A percentile compares a stretch with the other conserved stretches of the same genome.
These are phyloP conservation scores for Lasius fuliginosus DNA, from an alignment of 2,888 invertebrate species.

Conservation along the genomic window DNA sequence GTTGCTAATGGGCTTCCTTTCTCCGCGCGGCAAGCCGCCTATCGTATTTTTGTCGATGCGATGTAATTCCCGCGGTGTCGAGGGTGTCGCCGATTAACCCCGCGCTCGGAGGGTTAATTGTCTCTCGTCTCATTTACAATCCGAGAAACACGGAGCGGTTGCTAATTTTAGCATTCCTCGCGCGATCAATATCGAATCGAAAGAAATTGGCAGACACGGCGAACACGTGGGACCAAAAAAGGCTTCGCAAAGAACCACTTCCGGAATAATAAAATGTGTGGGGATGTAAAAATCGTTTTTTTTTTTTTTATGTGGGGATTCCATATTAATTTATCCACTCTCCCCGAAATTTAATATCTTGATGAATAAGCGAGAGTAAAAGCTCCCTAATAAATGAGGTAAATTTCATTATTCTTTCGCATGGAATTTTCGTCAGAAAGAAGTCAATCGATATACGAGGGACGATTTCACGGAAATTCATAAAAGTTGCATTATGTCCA, in stretches of 20 bases:
- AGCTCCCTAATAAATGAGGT: neutral
- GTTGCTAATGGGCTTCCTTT: constrained; percentile 82
- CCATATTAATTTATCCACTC: neutral
- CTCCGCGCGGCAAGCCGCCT: constrained; percentile 66
- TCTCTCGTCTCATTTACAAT: constrained; percentile 15
- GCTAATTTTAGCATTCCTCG: neutral
- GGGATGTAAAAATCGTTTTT: neutral
- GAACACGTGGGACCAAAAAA: neutral
- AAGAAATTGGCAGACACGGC: neutral
- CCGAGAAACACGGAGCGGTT: neutral
- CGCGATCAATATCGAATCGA: neutral
- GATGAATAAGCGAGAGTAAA: neutral
- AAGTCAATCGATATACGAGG: neutral
- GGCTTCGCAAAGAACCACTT: neutral
- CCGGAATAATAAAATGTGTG: neutral
- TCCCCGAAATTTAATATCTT: neutral
- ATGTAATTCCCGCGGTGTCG: constrained; percentile 29
- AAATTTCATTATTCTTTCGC: neutral
- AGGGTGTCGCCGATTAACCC: constrained; percentile 10
- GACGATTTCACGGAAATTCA: neutral
- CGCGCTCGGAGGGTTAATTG: constrained; percentile 16
- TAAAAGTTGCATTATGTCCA: constrained; percentile 4
- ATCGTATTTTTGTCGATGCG: constrained; percentile 65
- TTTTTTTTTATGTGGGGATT: neutral
- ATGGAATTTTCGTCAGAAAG: neutral